These are phyloP conservation scores for Drosophila obscura DNA, from an alignment of 1,140 invertebrate species.

Conservation along the genomic window DNA sequence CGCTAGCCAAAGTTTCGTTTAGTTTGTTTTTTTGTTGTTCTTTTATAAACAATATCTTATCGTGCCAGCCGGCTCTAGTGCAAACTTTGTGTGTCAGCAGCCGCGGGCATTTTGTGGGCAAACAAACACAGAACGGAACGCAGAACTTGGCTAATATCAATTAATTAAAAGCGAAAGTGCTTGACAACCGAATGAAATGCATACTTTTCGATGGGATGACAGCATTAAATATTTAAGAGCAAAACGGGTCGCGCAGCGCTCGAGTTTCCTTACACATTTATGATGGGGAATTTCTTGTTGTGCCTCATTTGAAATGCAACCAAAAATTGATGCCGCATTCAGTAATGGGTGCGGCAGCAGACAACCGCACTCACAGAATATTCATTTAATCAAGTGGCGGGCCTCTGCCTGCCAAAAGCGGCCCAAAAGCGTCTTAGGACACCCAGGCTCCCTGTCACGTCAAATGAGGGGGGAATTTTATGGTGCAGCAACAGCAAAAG, in stretches of 20 bases:
- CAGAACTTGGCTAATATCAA: constrained; percentile 52
- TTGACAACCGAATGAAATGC: constrained; percentile 38
- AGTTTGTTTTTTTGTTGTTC: too few relatives aligned
- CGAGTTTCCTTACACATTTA: constrained; percentile 64
- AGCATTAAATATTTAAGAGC: constrained; percentile 63
- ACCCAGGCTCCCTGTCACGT: constrained; percentile 20
- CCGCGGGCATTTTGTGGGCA: constrained; percentile 25
- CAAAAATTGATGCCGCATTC: constrained; percentile 76
- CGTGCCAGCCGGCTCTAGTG: constrained; percentile 31
- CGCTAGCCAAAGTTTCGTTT: constrained; percentile 34
- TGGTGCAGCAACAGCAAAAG: constrained; percentile 14
- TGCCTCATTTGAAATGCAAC: constrained; percentile 72
- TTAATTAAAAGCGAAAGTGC: constrained; percentile 73
- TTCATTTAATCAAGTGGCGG: constrained; percentile 58
- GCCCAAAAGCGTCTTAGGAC: background rate
- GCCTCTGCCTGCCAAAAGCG: background rate
- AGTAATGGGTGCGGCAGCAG: constrained; percentile 55
- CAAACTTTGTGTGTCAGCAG: constrained; percentile 45
- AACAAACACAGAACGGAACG: constrained; percentile 18
- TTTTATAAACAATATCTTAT: constrained; percentile 61
- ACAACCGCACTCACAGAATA: constrained; percentile 30
- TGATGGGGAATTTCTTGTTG: constrained; percentile 19
- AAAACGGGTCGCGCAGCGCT: constrained; percentile 18
- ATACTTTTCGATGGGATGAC: constrained; percentile 28
- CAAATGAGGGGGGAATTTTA: constrained; percentile 30